Base-by-base conservation (phyloP, 2,797 vertebrate genomes). In the Coendou prehensilis region DNA sequence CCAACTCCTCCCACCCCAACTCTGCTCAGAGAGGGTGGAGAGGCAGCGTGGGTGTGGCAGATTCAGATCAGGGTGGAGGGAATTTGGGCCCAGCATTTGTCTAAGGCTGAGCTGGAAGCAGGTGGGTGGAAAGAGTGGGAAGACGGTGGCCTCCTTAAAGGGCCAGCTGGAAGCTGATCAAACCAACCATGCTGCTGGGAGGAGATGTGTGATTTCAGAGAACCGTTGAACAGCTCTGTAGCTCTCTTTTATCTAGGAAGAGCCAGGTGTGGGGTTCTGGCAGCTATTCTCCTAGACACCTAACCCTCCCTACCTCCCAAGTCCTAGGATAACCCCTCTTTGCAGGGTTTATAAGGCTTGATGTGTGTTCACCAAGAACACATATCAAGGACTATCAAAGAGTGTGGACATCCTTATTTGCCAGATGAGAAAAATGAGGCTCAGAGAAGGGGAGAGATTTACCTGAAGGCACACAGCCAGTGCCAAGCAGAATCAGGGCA, bases 11-110 rank as follows among this genome's bases (percentile, higher is more conserved):
- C 1, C 26, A 80, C 69, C 22, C 41, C 45, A 75, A 28, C 73
- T 75, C 73, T 13, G 3, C 73, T 45, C 81, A 33, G 89, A 93
- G 45, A 71, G 33, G 80, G 93, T 45, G 47, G 75, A 86, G 67
- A 57, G 88, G 57, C 47, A 41, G 80, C 2, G 0, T 6, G 41
- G 41, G 28, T 87, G 73, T 0, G 9, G 41, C 52, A 71, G 87
- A 91, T 26, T 63, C 75, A 15, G 28, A 87, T 83, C 75, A 80
- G 82, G 47, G 69, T 56, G 56, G 88, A 87, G 89, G 80, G 47
- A 82, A 93, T 95, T 85, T 73, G 61, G 88, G 95, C 86, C 52
- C 45, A 78, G 82, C 56, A 17, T 92, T 92, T 97, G 54, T 89
- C 45, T 89, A 93, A 52, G 91, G 28, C 93, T 92, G 71, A 78